Evolutionary conservation across 1,140 invertebrate genomes (phyloP).

Genomic region (Charaxes varanes): DNA sequence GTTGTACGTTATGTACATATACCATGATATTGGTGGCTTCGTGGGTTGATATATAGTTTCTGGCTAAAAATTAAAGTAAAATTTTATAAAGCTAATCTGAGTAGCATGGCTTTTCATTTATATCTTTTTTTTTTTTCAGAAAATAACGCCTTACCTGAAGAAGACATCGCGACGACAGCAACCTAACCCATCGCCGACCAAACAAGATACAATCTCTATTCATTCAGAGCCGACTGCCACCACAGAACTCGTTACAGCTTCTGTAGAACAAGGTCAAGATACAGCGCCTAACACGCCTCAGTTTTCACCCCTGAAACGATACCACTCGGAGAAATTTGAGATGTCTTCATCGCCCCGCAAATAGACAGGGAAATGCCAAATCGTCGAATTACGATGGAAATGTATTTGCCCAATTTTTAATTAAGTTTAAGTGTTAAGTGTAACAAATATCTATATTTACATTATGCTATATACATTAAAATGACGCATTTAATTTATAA

Average conservation of each 20-base stretch:
- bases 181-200: slow-evolving; percentile 33
- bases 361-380: not conserved
- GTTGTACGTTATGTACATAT: too few relatives aligned
- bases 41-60: too few relatives aligned
- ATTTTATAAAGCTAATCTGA: too few relatives aligned
- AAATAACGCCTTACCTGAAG: slow-evolving; percentile 45
- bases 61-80: too few relatives aligned
- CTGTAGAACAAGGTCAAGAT: slow-evolving; percentile 45
- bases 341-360: slow-evolving; percentile 19
- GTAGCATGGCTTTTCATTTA: too few relatives aligned
- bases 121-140: slow-evolving; percentile 35
- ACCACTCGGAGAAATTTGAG: slow-evolving; percentile 28
- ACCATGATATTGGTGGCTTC: too few relatives aligned
- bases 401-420: slow-evolving; percentile 10
- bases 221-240: slow-evolving; percentile 51
- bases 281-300: slow-evolving; percentile 42
- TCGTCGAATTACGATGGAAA: slow-evolving; percentile 3
- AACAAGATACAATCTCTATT: slow-evolving; percentile 38
- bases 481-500: slow-evolving; percentile 12
- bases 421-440: not conserved
- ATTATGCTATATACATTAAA: not conserved
- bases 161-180: slow-evolving; percentile 21
- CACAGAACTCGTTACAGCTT: slow-evolving; percentile 52
- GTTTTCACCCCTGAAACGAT: slow-evolving; percentile 32
- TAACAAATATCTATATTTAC: not conserved